These are phyloP conservation scores for Heterotilapia buettikoferi DNA, from an alignment of 2,113 vertebrate species.

Conservation along the genomic window DNA sequence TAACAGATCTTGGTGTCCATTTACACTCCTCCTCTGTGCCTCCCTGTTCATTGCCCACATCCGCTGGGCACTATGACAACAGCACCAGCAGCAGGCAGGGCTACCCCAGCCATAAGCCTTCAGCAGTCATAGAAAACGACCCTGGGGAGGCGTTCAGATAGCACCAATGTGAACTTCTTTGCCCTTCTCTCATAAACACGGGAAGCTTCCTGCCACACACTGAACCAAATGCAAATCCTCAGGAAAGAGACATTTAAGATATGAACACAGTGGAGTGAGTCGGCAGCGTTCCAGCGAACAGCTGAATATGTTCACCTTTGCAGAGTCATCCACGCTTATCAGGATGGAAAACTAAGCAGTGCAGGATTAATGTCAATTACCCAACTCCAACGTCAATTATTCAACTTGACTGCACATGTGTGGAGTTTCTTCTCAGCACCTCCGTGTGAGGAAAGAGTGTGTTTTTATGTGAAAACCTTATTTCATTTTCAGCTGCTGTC, in stretches of 20 bases:
- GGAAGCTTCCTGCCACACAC: neutral
- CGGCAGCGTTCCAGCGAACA: neutral
- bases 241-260: neutral
- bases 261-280: neutral
- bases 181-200: neutral
- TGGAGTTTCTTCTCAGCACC: neutral
- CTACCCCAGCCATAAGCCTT: neutral
- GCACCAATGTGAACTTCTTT: neutral
- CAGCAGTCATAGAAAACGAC: neutral
- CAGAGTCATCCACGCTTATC: neutral
- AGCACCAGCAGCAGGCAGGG: neutral
- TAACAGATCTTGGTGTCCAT: neutral
- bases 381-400: neutral
- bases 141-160: neutral
- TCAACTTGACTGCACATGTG: neutral
- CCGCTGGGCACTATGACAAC: neutral
- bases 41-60: neutral
- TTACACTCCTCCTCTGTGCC: neutral
- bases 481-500: neutral
- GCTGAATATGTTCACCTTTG: neutral
- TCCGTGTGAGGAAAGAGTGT: neutral
- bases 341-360: neutral
- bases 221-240: neutral
- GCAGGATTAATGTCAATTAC: slow-evolving; percentile 6
- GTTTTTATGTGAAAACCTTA: neutral